Evolutionary conservation across 1,140 invertebrate species (phyloP).

Genomic region (Drosophila nikananu): DNA sequence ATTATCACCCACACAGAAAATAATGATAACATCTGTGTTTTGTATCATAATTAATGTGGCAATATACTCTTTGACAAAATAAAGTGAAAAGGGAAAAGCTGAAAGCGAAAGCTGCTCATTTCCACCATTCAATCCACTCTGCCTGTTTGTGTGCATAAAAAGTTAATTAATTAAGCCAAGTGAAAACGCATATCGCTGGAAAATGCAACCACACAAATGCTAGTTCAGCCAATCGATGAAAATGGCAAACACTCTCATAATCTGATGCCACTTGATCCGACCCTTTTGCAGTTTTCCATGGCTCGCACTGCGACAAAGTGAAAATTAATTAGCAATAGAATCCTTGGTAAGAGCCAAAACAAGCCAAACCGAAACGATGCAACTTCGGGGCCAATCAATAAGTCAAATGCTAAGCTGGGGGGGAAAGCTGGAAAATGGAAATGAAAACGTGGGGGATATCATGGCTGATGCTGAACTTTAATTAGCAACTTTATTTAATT

Average conservation of each 20-base stretch:
- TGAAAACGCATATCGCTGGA: conserved; percentile 28
- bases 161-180: conserved; percentile 36
- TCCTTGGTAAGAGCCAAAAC: conserved; percentile 22
- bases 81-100: conserved; percentile 5
- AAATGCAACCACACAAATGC: conserved; percentile 22
- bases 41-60: conserved; percentile 5
- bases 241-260: conserved; percentile 1
- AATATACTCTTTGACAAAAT: not conserved
- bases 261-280: conserved; percentile 37
- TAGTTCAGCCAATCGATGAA: conserved; percentile 6
- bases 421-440: not conserved
- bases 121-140: conserved; percentile 12
- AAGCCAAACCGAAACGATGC: conserved; percentile 7
- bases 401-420: conserved; percentile 56
- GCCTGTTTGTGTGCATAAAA: conserved; percentile 9
- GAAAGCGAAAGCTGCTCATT: conserved; percentile 3
- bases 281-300: conserved; percentile 17
- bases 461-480: conserved; percentile 41
- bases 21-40: too few species aligned
- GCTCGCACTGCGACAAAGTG: conserved; percentile 22
- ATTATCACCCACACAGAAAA: not conserved
- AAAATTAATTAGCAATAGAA: conserved; percentile 54
- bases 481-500: conserved; percentile 78
- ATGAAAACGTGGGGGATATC: conserved; percentile 12
- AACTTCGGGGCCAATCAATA: conserved; percentile 53